Evolutionary conservation across 2,797 vertebrate species (phyloP).

Genomic region (Sebastes glaucus): DNA sequence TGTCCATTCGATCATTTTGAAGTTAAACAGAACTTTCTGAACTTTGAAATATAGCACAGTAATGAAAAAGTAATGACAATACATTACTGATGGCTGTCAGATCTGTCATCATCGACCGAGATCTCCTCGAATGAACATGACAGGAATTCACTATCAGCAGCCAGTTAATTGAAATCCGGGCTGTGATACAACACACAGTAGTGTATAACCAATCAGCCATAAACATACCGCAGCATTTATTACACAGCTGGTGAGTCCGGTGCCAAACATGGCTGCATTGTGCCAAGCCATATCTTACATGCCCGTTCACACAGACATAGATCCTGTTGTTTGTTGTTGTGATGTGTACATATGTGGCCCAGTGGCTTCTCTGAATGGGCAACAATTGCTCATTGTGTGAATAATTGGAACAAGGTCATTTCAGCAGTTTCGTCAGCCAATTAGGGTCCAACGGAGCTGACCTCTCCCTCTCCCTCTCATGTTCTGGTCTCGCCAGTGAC

Average conservation of each 20-base stretch:
- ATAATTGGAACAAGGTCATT: slow-evolving; percentile 79
- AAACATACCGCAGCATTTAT: slow-evolving; percentile 49
- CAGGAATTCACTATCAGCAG: slow-evolving; percentile 38
- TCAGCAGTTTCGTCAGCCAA: slow-evolving; percentile 69
- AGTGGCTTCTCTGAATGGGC: slow-evolving; percentile 51
- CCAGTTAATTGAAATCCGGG: slow-evolving; percentile 33
- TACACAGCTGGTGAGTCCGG: slow-evolving; percentile 12
- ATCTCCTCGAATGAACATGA: not conserved
- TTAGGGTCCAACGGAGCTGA: slow-evolving; percentile 57
- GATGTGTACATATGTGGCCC: slow-evolving; percentile 54
- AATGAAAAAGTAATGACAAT: not conserved
- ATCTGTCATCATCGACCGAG: slow-evolving; percentile 8
- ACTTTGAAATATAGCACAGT: not conserved
- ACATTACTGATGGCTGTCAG: not conserved
- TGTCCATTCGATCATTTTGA: not conserved
- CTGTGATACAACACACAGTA: slow-evolving; percentile 29
- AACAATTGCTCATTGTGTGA: slow-evolving; percentile 73
- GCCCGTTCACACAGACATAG: slow-evolving; percentile 47
- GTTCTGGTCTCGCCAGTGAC: slow-evolving; percentile 36
- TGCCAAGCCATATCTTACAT: slow-evolving; percentile 37
- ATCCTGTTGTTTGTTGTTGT: slow-evolving; percentile 58
- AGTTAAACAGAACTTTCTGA: not conserved
- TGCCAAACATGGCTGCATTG: slow-evolving; percentile 20
- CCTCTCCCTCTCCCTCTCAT: slow-evolving; percentile 14
- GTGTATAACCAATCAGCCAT: slow-evolving; percentile 26